Percentiles rank a stretch among this genome's conserved stretches.
Evolutionary conservation across 2,113 vertebrate genomes (phyloP).

Genomic region (Gallinago jamesoni): DNA sequence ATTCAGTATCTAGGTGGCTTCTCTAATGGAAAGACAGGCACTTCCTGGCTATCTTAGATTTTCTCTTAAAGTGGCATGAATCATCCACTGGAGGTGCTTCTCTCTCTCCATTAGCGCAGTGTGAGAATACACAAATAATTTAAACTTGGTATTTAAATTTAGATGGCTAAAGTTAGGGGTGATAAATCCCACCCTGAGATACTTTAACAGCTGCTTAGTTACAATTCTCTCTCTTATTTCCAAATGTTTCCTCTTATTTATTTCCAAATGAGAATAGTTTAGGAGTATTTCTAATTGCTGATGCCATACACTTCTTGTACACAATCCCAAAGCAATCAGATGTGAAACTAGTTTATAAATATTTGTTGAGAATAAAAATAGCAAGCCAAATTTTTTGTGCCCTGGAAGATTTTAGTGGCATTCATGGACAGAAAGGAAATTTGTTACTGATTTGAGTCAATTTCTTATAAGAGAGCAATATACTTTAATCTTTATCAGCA

Average conservation of each 20-base stretch:
- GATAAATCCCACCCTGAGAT: not conserved
- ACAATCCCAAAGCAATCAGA: not conserved
- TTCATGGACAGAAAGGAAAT: not conserved
- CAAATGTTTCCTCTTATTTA: no score
- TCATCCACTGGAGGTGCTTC: not conserved
- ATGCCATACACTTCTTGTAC: not conserved
- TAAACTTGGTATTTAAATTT: not conserved
- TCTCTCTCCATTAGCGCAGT: not conserved
- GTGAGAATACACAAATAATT: not conserved
- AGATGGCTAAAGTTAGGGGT: not conserved
- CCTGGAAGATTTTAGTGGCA: not conserved
- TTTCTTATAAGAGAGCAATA: not conserved
- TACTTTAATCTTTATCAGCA: not conserved
- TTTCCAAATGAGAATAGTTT: not conserved
- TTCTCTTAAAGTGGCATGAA: not conserved
- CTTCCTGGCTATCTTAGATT: not conserved
- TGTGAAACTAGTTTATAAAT: not conserved
- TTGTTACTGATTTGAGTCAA: not conserved
- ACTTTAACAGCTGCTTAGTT: not conserved
- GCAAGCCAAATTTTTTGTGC: not conserved
- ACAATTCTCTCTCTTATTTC: not conserved
- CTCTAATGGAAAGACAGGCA: not conserved
- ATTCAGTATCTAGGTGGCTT: not conserved
- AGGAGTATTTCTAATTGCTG: not conserved
- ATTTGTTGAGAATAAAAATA: not conserved